Evolutionary conservation across 2,113 vertebrate species (phyloP), one percentile per base, ranked within the genome.

Genomic region (Microcebus ravelobensis): DNA sequence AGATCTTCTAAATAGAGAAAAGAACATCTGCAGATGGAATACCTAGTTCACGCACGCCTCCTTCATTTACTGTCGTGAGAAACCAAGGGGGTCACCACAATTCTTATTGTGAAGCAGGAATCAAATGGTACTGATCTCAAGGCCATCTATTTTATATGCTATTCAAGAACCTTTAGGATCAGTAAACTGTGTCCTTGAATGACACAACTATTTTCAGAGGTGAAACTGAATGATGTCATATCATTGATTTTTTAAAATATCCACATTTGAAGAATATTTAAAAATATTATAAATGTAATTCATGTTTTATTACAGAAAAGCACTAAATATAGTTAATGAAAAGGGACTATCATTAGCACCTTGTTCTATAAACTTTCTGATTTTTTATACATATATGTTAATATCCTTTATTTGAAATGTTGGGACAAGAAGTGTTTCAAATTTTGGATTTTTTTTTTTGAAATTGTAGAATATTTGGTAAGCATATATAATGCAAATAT

Each of bases 241-340:
- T 71, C 42, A 27, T 36, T 59, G 82, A 77, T 74, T 96, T 92
- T 86, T 34, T 89, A 93, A 94, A 86, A 55, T 90, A 36, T 90
- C 42, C 20, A 36, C 48, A 77, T 48, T 48, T 55, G 27, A 93
- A 94, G 90, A 94, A 68, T 65, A 84, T 65, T 94, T 82, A 11
- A 4, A 74, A 65, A 39, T 63, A 55, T 76, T 77, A 14, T 45
- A 93, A 85, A 50, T 50, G 25, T 63, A 59, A 87, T 39, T 81
- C 39, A 42, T 91, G 31, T 77, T 94, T 79, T 67, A 83, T 61
- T 90, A n/a, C 34, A 65, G 77, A 81, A 45, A 88, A 91, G 52
- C 29, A 42, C 48, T 81, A 94, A 88, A 59, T 77, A 74, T 14
- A 65, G 70, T 31, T 81, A 91, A 61, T 76, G 39, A 71, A 70